These are phyloP conservation scores for Brotula barbata DNA, from an alignment of 2,797 vertebrate species.

Conservation along the genomic window DNA sequence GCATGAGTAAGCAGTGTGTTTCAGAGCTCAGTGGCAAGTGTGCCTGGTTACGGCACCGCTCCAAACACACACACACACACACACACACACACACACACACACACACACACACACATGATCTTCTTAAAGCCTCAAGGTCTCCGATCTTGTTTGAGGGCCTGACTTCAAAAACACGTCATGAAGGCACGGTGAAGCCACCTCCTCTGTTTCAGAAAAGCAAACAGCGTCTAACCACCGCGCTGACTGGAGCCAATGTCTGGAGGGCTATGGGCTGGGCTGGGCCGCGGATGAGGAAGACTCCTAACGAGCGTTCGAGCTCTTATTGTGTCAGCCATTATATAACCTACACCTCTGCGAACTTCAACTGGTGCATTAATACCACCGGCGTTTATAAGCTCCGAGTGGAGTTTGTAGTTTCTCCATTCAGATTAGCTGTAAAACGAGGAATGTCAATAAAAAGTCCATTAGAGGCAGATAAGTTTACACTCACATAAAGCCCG, in stretches of 20 bases:
- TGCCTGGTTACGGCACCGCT: slow-evolving; percentile 22
- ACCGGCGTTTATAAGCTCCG: slow-evolving; percentile 24
- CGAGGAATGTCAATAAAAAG: slow-evolving; percentile 57
- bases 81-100: no score
- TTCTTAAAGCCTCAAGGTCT: slow-evolving; percentile 42
- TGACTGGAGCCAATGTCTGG: slow-evolving; percentile 20
- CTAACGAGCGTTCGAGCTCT: slow-evolving; percentile 37
- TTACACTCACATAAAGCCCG: slow-evolving; percentile 9
- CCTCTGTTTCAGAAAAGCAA: slow-evolving; percentile 31
- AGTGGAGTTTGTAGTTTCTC: slow-evolving; percentile 5
- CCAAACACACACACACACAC: no score
- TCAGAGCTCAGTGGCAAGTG: slow-evolving; percentile 17
- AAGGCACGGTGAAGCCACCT: slow-evolving; percentile 17
- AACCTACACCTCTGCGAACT: slow-evolving; percentile 42
- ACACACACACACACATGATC: slow-evolving; percentile 57
- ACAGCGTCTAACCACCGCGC: slow-evolving; percentile 7
- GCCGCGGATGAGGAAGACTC: no score
- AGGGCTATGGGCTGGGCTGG: slow-evolving; percentile 28
- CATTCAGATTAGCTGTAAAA: slow-evolving; percentile 33
- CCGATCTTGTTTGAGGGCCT: slow-evolving; percentile 31
- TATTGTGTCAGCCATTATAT: slow-evolving; percentile 38
- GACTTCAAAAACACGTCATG: slow-evolving; percentile 39
- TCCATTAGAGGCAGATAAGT: slow-evolving; percentile 42
- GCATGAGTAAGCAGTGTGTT: slow-evolving; percentile 31
- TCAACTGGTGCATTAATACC: slow-evolving; percentile 30